phyloP scores from a whole-genome alignment of 2,888 invertebrate genomes.

The Oxytorus armatus region DNA sequence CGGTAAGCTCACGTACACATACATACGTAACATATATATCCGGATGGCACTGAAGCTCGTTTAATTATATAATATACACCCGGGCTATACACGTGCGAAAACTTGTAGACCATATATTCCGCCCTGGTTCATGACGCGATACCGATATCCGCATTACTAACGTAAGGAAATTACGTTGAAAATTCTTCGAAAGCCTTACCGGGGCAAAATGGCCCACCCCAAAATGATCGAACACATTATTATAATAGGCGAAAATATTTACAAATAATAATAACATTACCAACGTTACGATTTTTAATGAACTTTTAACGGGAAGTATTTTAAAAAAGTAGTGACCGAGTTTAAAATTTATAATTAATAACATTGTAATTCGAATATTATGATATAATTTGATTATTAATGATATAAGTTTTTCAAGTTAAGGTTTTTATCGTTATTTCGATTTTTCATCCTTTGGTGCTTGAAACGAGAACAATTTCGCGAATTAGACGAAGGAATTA shows the following conservation, averaged over 20 bases:
- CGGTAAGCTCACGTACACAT: constrained; percentile 23
- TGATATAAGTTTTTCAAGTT: not conserved
- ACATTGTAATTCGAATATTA: not conserved
- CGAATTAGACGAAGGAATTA: constrained; percentile 48
- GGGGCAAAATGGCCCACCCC: too few relatives aligned
- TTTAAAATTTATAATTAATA: too few relatives aligned
- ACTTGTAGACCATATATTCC: constrained; percentile 14
- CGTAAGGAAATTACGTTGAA: constrained; percentile 11
- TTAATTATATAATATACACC: not conserved
- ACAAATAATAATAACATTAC: too few relatives aligned
- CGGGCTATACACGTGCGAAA: not conserved
- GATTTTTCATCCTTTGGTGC: constrained; percentile 5
- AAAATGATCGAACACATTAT: too few relatives aligned
- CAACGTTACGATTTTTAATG: too few relatives aligned
- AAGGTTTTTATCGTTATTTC: constrained; percentile 29
- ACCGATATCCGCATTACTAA: constrained; percentile 38
- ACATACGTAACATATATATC: not conserved
- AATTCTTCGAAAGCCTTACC: constrained; percentile 8
- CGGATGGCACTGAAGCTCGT: constrained; percentile 17
- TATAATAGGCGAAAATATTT: too few relatives aligned
- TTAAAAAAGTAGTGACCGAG: too few relatives aligned
- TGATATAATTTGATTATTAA: constrained; percentile 3
- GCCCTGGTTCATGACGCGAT: constrained; percentile 14
- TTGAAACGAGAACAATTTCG: constrained; percentile 57
- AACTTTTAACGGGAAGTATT: too few relatives aligned